Conservation (phyloP, 2,797 vertebrate genomes). For the Muscicapa striata region DNA sequence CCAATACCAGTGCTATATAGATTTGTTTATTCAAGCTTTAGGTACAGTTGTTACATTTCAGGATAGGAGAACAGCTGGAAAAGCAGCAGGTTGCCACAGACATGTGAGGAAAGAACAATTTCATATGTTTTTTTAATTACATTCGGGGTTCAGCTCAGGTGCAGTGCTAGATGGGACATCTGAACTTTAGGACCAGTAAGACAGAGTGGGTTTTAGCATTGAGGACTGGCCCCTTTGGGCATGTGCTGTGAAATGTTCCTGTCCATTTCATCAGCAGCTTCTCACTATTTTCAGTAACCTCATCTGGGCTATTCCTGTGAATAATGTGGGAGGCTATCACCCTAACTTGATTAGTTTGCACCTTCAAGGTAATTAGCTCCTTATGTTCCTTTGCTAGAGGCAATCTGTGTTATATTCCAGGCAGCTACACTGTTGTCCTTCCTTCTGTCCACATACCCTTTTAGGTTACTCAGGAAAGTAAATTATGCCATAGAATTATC, state of each 20-base stretch:
- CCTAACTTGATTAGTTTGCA: slow-evolving; percentile 51
- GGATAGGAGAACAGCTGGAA: slow-evolving; percentile 37
- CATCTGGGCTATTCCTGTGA: slow-evolving; percentile 4
- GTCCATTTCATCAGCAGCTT: neutral
- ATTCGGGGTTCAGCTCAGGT: neutral
- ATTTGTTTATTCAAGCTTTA: neutral
- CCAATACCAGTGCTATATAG: neutral
- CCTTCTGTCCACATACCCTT: slow-evolving; percentile 35
- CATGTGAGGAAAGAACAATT: neutral
- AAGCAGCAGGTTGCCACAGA: neutral
- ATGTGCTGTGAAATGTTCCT: neutral
- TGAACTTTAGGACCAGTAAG: neutral
- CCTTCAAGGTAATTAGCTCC: slow-evolving; percentile 63
- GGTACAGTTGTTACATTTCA: rapidly evolving
- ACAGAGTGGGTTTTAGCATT: neutral
- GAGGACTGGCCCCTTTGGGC: neutral
- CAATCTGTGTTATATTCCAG: slow-evolving; percentile 41
- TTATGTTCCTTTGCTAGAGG: slow-evolving; percentile 46
- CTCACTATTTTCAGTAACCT: neutral
- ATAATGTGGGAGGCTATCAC: neutral
- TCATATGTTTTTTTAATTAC: neutral
- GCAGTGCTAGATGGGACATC: neutral
- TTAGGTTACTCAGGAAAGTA: neutral
- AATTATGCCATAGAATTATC: neutral
- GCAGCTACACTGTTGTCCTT: slow-evolving; percentile 6